Base-by-base conservation (phyloP, 2,888 invertebrate species). In the Lasioglossum leucozonium region DNA sequence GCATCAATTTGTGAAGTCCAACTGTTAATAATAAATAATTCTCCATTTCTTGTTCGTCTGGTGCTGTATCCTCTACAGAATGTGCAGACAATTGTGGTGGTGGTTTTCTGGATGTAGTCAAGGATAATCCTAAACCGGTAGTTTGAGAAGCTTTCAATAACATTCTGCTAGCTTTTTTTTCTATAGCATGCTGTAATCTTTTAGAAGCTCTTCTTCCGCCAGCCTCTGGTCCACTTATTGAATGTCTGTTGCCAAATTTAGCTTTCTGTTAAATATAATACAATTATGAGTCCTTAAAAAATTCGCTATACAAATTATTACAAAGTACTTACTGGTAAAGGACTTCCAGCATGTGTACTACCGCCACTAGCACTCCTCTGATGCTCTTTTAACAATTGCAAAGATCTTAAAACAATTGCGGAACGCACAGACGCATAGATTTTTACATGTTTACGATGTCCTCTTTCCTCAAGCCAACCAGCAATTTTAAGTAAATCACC, bases 111-210 rank as follows among this genome's bases (percentile, higher is more conserved):
- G 94, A 94, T 0, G 96, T 95, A 5, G 97, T 98, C 72, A 98
- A 96, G 3, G 97, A 97, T 16, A 94, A 79, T 8, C 93, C 93
- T 80, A 98, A 96, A 0, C 98, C 98, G 0, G 98, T 98, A 0
- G 97, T 98, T 94, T 98, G 98, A 1, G 98, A 98, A 0, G 97
- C 98, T 93, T 96, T 97, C 95, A 97, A 95, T 93, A 98, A 96
- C 96, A 90, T 90, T 97, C 97, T 92, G 97, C 98, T 0, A 98
- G 98, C 93, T 97, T 97, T 92, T 93, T 95, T 96, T 47, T 95
- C 95, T 10, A 95, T 84, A 96, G 97, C 97, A 95, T 98, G 98
- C 93, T 98, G 98, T 87, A 98, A 95, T 90, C 98, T 97, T 91
- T 98, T 98, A 0, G 97, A 97, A 58, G 98, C 97, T 92, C 97